These are phyloP conservation scores for Ornithoptera alexandrae DNA, from an alignment of 2,888 invertebrate genomes.

Conservation along the genomic window DNA sequence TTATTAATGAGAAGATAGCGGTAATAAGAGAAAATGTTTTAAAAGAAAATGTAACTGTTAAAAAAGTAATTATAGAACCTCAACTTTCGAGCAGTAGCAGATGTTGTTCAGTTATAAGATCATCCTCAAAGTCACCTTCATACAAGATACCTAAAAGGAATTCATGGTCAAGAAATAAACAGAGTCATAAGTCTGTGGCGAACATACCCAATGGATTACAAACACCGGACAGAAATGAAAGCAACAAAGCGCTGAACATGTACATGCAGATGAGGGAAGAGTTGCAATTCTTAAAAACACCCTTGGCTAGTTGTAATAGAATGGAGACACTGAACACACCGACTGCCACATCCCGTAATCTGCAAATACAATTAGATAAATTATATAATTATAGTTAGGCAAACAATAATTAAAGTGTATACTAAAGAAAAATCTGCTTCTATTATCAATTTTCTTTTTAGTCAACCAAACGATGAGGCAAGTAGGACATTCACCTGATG, in stretches of 20 bases:
- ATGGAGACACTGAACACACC: conserved; percentile 53
- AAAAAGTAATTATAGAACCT: conserved; percentile 35
- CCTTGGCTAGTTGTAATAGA: conserved; percentile 45
- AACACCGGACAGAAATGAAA: conserved; percentile 50
- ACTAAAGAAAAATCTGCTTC: no score
- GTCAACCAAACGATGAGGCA: no score
- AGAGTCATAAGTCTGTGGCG: conserved; percentile 58
- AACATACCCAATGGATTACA: conserved; percentile 45
- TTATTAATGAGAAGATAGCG: conserved; percentile 38
- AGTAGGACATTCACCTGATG: no score
- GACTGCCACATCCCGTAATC: conserved; percentile 59
- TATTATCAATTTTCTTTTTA: no score
- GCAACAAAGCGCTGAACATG: conserved; percentile 54
- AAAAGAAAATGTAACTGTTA: conserved; percentile 37
- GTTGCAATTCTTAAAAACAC: conserved; percentile 66
- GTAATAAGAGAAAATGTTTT: conserved; percentile 44
- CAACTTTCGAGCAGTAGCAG: conserved; percentile 39
- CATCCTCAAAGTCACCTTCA: conserved; percentile 51
- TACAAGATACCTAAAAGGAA: conserved; percentile 68
- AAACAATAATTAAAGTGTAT: neutral
- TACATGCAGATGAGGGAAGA: conserved; percentile 68
- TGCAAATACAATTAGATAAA: conserved; percentile 66
- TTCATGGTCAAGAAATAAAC: conserved; percentile 55
- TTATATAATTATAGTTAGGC: conserved; percentile 54
- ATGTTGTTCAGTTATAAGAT: conserved; percentile 53